Evolutionary conservation across 2,888 invertebrate species (phyloP), one percentile per base, ranked within the genome.

Genomic region (Andrena flavipes): DNA sequence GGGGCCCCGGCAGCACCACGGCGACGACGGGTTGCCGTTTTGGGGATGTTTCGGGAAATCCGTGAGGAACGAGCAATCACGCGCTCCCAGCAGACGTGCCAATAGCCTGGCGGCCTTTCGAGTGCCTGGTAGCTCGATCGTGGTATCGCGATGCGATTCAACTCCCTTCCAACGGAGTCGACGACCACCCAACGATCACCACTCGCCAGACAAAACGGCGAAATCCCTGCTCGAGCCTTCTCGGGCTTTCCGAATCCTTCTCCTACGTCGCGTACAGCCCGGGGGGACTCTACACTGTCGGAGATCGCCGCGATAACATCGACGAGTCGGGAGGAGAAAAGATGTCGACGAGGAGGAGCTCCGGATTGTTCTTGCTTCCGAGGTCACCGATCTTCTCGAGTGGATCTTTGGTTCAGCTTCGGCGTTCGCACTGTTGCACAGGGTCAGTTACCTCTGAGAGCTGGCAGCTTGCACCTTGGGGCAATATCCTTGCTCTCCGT

Each of bases 11-110:
- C 92, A 92, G 90, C 92, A 93, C 92, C 91, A 91, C 91, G 92
- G 90, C 91, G 92, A 93, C 93, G 93, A 93, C 91, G 91, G 93
- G 93, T 93, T 93, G 93, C 93, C 93, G 93, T 93, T 93, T 93
- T 94, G 93, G 93, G 93, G 90, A 89, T 92, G 92, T 93, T 93
- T 91, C 91, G 90, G 90, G 90, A 93, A 93, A 93, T 93, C 89
- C 90, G 91, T 91, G 88, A 90, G 91, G 92, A 93, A 92, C 90
- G 91, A 93, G 91, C 90, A 91, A 90, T 91, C 90, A 89, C 92
- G 90, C 89, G 90, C 92, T 87, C 93, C 91, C 90, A 92, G 86
- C 87, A 88, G 87, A 90, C 91, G 91, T 87, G 87, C 90, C 76
- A 93, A 80, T 85, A 92, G 91, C 91, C 91, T 90, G 87, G 88